Conservation (phyloP, 1,140 invertebrate genomes). For the Pygmarrhopalites habei region DNA sequence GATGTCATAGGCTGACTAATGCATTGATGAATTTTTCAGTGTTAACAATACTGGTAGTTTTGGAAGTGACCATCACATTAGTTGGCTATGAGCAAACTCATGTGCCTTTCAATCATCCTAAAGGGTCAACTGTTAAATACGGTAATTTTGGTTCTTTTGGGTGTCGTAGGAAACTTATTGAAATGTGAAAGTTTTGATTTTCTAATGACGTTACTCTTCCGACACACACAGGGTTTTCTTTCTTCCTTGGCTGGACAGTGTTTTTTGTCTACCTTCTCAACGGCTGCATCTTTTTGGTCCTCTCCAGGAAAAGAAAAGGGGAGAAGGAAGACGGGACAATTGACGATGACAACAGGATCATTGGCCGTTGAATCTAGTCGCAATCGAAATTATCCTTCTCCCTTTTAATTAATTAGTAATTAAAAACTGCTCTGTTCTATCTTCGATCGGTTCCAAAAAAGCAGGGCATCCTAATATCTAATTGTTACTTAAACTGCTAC, state of each 20-base stretch:
- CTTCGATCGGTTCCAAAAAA: not conserved
- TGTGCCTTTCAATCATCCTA: conserved; percentile 60
- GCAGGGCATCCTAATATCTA: no score
- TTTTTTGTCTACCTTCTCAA: conserved; percentile 63
- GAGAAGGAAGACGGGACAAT: conserved; percentile 30
- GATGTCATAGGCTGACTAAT: no score
- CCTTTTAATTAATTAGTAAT: not conserved
- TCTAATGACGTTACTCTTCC: not conserved
- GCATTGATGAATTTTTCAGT: conserved; percentile 6
- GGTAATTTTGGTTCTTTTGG: conserved; percentile 18
- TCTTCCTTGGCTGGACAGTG: conserved; percentile 70
- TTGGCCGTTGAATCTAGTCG: conserved; percentile 24
- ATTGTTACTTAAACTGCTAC: no score
- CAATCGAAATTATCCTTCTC: not conserved
- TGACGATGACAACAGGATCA: conserved; percentile 27
- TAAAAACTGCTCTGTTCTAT: not conserved
- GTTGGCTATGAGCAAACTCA: conserved; percentile 62
- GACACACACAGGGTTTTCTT: conserved; percentile 67
- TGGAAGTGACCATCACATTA: conserved; percentile 67
- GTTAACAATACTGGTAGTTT: conserved; percentile 58
- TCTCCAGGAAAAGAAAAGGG: conserved; percentile 64
- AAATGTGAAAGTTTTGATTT: not conserved
- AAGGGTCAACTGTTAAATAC: conserved; percentile 47
- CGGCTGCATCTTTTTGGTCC: conserved; percentile 65
- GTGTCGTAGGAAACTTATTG: not conserved